Evolutionary conservation across 1,140 invertebrate genomes (phyloP), one percentile per base, ranked within the genome.

Genomic region (Pogonomyrmex barbatus): DNA sequence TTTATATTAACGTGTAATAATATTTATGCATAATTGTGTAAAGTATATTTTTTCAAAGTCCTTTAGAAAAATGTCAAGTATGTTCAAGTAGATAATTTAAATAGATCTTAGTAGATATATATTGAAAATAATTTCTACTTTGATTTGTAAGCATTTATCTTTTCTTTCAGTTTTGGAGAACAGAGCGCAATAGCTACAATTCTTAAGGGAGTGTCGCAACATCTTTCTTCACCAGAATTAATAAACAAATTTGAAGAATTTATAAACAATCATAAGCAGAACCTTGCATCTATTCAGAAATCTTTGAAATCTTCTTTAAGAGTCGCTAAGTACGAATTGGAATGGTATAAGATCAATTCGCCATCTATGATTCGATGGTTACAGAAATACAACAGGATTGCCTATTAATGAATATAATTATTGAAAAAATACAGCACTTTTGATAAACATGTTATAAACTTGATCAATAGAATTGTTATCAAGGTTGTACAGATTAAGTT

Each of bases 111-210:
- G 17, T 1, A 14, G 6, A 9, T 36, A 1, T 6, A 24, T 24
- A 24, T 24, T 93, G 87, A 81, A 92, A 87, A 67, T 14, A 82
- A 45, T 76, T 39, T 58, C 0, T 45, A 8, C 71, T 39, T 77
- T 10, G 30, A 36, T 81, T 56, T 33, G 0, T 24, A 24, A 70
- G 24, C 24, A 24, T 24, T 14, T 8, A 33, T 56, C 56, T 60
- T 4, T 54, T 8, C 9, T 87, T 90, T 86, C 71, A 94, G 94
- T 30, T 92, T 87, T 33, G 84, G 86, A 4, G 83, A 71, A 24
- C 78, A 87, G 10, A 42, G 56, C 9, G 81, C 76, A 5, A 79
- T 93, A 12, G 78, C 73, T 0, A 89, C 47, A 6, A 79, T 93
- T 1, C 54, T 94, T 1, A 63, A 88, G 5, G 86, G 76, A 24